Evolutionary conservation across 2,797 vertebrate genomes (phyloP), one percentile per base, ranked within the genome.

Genomic region (Morelia viridis): DNA sequence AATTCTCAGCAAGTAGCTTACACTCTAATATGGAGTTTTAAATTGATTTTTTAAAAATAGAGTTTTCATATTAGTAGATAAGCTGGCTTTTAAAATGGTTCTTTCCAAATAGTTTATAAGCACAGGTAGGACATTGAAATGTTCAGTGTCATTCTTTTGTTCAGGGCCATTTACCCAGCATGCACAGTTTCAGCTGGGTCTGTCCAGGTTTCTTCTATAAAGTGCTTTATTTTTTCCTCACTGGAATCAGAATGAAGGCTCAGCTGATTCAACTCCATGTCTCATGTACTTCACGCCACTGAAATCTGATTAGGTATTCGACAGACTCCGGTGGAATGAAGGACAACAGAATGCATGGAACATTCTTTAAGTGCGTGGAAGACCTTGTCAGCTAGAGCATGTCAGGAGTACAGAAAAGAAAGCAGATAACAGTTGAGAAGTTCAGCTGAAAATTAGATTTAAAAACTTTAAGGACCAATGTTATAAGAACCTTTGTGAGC

Each of bases 281-380:
- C 98, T 99, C 98, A 97, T 99, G 99, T 97, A 97, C 99, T 99
- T 99, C 99, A 99, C 98, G 97, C 99, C 99, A 99, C 99, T 99
- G 99, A 99, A 99, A 99, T 99, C 99, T 99, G 99, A 97, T 98
- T 98, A 94, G 96, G 96, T 97, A 98, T 91, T 95, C 98, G 97
- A 99, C 99, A 99, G 99, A 99, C 99, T 99, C 99, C 99, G 99
- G 99, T 99, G 99, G 99, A 99, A 99, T 99, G 99, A 99, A 99
- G 99, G 99, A 99, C 98, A 99, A 97, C 96, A 98, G 97, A 98
- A 98, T 96, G 97, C 98, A 98, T 98, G 98, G 98, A 98, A 97
- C 2, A 0, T 96, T 94, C 94, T 92, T 91, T n/a, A 85, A 86
- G 19, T 92, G 76, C 94, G 91, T 1, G 89, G 94, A 91, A 31